These are phyloP conservation scores for Trilocha varians DNA, from an alignment of 2,888 invertebrate genomes.

Conservation along the genomic window DNA sequence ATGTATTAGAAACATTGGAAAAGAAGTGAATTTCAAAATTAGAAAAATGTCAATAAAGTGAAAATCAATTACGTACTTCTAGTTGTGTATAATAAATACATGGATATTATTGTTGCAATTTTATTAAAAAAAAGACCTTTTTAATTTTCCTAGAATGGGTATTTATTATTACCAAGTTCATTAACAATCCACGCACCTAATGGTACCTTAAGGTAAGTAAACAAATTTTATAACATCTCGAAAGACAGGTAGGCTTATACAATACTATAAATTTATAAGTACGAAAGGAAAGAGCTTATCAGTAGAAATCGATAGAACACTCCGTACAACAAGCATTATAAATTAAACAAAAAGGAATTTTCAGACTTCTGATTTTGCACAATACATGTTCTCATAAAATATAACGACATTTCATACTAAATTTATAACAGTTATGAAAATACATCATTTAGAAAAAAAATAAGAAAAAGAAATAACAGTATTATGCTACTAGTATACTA, in stretches of 20 bases:
- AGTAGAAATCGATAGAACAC: constrained; percentile 19
- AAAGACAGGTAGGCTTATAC: constrained; percentile 37
- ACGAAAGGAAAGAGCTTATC: constrained; percentile 28
- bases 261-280: constrained; percentile 30
- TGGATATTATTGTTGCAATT: constrained; percentile 2
- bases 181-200: constrained; percentile 54
- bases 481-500: neutral
- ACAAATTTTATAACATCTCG: constrained; percentile 30
- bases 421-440: neutral
- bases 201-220: constrained; percentile 41
- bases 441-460: constrained; percentile 6
- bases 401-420: neutral
- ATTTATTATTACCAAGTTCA: constrained; percentile 50
- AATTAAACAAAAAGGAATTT: constrained; percentile 22
- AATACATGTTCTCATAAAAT: constrained; percentile 13
- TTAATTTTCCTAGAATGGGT: constrained; percentile 38
- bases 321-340: constrained; percentile 15
- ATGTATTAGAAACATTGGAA: neutral
- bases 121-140: constrained; percentile 17
- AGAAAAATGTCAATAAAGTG: constrained; percentile 7
- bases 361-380: constrained; percentile 21
- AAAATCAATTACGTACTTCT: neutral
- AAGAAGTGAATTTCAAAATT: neutral
- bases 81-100: too few relatives aligned
- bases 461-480: constrained; percentile 3